phyloP scores from a whole-genome alignment of 2,888 invertebrate genomes.

The Ormyrus rosae region DNA sequence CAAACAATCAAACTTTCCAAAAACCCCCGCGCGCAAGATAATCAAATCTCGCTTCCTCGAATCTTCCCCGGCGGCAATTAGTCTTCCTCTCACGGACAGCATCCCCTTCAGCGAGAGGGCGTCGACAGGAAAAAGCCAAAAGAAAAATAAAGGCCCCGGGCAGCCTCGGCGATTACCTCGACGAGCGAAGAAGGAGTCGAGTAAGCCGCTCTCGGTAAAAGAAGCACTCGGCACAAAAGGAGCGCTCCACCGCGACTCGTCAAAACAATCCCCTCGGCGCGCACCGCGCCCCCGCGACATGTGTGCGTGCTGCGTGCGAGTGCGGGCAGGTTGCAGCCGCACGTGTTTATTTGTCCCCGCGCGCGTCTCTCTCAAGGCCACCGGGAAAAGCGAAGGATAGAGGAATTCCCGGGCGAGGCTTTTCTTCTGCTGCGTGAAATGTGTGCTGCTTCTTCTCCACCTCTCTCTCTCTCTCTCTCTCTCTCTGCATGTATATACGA shows the following conservation, averaged over 20 bases:
- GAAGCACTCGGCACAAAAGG: conserved; percentile 7
- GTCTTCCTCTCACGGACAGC: too few species aligned
- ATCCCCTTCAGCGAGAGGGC: too few species aligned
- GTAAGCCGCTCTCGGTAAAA: too few species aligned
- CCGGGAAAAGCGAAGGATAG: not conserved
- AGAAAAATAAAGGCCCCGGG: not conserved
- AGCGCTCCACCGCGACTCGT: conserved; percentile 23
- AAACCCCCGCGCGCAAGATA: too few species aligned
- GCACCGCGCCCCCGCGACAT: not conserved
- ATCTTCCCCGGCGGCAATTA: too few species aligned
- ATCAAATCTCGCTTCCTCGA: too few species aligned
- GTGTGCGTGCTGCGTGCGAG: conserved; percentile 10
- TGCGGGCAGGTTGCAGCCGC: conserved; percentile 40
- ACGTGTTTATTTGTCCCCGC: conserved; percentile 36
- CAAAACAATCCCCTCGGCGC: conserved; percentile 10
- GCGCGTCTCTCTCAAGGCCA: not conserved
- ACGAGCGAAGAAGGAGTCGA: too few species aligned
- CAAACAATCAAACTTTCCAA: too few species aligned
- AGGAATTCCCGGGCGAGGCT: not conserved
- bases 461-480: conserved; percentile 20
- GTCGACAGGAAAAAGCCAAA: not conserved
- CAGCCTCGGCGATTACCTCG: too few species aligned
- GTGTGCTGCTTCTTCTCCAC: not conserved
- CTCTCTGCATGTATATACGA: not conserved
- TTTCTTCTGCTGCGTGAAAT: conserved; percentile 4